Evolutionary conservation across 1,140 invertebrate species (phyloP), one percentile per base, ranked within the genome.

Genomic region (Globodera ellingtonae): DNA sequence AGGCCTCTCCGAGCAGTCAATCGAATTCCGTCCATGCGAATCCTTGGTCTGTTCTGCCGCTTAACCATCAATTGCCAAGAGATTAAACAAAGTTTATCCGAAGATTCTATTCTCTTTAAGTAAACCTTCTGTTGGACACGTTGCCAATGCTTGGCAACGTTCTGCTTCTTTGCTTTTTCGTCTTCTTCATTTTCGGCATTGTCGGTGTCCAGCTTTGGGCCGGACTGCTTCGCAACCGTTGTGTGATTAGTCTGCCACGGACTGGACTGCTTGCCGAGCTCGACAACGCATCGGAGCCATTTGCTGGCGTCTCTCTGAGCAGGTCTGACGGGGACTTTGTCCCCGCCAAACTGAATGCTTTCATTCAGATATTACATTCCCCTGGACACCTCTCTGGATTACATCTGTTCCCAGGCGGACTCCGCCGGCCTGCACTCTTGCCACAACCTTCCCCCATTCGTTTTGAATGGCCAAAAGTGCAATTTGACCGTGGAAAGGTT

Each of bases 151-250:
- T 85, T 86, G 97, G 97, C 72, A 99, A 99, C 90, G 98, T 99
- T 48, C 92, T 99, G 75, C 92, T 99, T 65, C 91, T 99, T 65
- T 99, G 97, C 91, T 99, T 99, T 92, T 99, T 99, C 92, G 97
- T 99, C 62, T 99, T 99, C 93, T 99, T 99, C 92, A 99, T 99
- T 89, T 99, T 99, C 90, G 97, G 98, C 70, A 99, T 99, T 88
- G 94, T 99, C 81, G 98, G 97, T 1, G 98, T 99, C 15, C 98
- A 99, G 90, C 92, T 99, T 13, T 99, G 98, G 98, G 95, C 97
- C 87, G 97, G 97, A 6, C 94, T 98, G 56, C 91, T 90, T 13
- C 82, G 87, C 81, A 89, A 89, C 79, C 86, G 87, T 47, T 88
- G 87, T 79, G 85, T 88, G 59, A 88, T 88, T 50, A 89, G 89